Evolutionary conservation across 2,113 vertebrate species (phyloP).

Genomic region (Myiopsitta monachus): DNA sequence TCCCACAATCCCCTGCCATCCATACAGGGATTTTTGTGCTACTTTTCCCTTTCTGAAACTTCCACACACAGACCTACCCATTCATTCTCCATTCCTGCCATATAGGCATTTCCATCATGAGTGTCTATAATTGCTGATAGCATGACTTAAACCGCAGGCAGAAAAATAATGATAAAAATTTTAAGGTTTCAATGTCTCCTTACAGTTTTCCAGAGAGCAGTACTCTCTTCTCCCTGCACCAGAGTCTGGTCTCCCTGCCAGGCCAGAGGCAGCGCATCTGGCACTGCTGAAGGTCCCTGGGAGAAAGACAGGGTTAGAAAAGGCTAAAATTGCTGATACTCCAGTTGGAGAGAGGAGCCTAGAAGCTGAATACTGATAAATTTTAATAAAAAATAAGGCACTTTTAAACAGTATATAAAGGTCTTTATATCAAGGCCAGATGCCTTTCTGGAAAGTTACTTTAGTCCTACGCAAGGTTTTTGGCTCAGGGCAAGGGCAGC

Average conservation of each 20-base stretch:
- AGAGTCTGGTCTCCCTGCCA: neutral
- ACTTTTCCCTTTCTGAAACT: neutral
- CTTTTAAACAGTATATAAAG: neutral
- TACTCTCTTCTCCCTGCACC: neutral
- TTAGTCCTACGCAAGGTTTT: slow-evolving; percentile 18
- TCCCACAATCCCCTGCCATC: neutral
- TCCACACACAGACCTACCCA: neutral
- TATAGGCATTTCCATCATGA: neutral
- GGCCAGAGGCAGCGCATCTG: neutral
- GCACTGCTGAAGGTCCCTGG: neutral
- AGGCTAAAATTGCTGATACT: neutral
- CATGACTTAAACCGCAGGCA: neutral
- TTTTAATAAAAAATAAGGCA: slow-evolving; percentile 12
- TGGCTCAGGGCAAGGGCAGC: slow-evolving; percentile 55
- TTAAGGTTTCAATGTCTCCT: neutral
- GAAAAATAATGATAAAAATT: neutral
- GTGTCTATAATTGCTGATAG: neutral
- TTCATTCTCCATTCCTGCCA: neutral
- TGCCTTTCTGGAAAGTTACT: slow-evolving; percentile 46
- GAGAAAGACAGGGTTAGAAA: slow-evolving; percentile 2
- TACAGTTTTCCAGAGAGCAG: neutral
- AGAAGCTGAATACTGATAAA: neutral
- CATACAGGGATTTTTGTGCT: neutral
- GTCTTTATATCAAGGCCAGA: slow-evolving; percentile 32
- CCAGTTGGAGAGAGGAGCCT: neutral